phyloP scores from a whole-genome alignment of 2,888 invertebrate species.

The Dexiosoma caninum region DNA sequence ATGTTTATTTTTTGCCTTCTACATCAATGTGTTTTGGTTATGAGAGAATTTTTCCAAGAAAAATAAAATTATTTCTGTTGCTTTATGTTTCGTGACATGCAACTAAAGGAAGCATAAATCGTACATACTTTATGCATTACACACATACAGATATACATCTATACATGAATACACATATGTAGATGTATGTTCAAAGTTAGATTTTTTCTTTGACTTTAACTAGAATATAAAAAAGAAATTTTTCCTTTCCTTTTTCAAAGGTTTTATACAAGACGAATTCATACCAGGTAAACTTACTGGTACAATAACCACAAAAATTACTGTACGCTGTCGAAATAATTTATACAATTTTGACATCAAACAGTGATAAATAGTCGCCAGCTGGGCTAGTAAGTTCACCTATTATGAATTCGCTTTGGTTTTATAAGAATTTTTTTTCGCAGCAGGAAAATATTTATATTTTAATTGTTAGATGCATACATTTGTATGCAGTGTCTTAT shows the following conservation, averaged over 20 bases:
- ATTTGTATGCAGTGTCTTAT: no score
- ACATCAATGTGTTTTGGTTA: slow-evolving; percentile 14
- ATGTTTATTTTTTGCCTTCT: not conserved
- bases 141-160: not conserved
- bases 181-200: no score
- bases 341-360: no score
- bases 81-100: not conserved
- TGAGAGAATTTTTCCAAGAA: slow-evolving; percentile 11
- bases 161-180: slow-evolving; percentile 36
- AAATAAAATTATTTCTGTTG: not conserved
- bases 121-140: not conserved
- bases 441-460: not conserved
- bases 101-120: slow-evolving; percentile 6
- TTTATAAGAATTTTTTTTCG: no score
- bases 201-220: not conserved
- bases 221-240: not conserved
- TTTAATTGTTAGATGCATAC: no score
- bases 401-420: no score
- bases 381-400: no score
- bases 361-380: no score
- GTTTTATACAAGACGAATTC: no score
- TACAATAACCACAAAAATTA: no score
- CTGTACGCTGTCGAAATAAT: no score
- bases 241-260: not conserved
- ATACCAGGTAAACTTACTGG: not conserved